phyloP scores from a whole-genome alignment of 1,140 invertebrate species.

The Papilio machaon region DNA sequence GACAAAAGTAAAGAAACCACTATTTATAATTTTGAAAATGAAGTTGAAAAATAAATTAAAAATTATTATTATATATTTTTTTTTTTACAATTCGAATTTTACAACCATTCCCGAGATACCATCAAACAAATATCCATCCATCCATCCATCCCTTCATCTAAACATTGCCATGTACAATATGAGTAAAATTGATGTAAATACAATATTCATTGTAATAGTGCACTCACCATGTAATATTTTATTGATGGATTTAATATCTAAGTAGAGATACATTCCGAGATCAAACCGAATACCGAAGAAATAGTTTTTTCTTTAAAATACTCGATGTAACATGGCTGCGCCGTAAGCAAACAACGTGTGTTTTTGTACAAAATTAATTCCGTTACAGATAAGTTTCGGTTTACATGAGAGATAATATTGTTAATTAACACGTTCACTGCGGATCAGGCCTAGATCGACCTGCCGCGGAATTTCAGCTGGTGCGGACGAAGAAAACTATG shows the following conservation, averaged over 20 bases:
- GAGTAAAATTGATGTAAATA: neutral
- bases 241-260: neutral
- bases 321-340: conserved; percentile 26
- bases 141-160: too few species aligned
- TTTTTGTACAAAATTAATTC: conserved; percentile 35
- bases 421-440: too few species aligned
- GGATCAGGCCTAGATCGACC: too few species aligned
- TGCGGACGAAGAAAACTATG: too few species aligned
- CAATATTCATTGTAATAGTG: neutral
- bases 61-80: too few species aligned
- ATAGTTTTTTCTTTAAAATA: conserved; percentile 25
- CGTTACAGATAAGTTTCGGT: neutral
- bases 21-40: too few species aligned
- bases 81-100: neutral
- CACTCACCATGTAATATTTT: neutral
- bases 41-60: too few species aligned
- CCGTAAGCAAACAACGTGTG: conserved; percentile 23
- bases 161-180: too few species aligned
- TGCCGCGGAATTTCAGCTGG: too few species aligned
- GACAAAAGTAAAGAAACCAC: too few species aligned
- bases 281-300: neutral
- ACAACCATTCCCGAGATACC: too few species aligned
- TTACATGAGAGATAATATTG: neutral
- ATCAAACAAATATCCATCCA: too few species aligned
- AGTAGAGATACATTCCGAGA: neutral